Evolutionary conservation across 1,140 invertebrate species (phyloP), one percentile per base, ranked within the genome.

Genomic region (Orchesella cincta): DNA sequence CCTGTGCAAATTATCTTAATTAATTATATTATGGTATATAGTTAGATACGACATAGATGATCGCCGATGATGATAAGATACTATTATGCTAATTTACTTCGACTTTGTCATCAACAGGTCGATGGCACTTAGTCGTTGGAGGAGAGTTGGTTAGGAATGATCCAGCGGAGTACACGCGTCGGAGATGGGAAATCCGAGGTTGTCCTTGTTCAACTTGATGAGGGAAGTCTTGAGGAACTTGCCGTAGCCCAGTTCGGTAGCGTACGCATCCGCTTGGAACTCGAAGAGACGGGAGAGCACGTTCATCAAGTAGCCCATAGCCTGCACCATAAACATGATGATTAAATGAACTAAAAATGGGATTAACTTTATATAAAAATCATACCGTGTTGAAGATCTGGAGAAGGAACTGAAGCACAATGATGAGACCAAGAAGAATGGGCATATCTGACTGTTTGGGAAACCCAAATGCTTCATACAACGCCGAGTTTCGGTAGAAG

Each of bases 251-350:
- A 98, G 86, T 33, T 88, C 87, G 67, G 91, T 91, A 8, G 96
- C 96, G 89, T 97, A 99, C 31, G 88, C 89, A 87, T 99, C 98
- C n/a, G 98, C 98, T 89, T 97, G 91, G 87, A 98, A 99, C 87
- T 99, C 98, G 85, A 93, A 97, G 80, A 84, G 83, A 31, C 91
- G 86, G 57, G 87, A 88, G 26, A 90, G 83, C 2, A 86, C 82
- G n/a, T 87, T 90, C 85, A 90, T 87, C 29, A 87, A 82, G 84
- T 90, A 89, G 1, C 84, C 85, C 54, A 90, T 88, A 1, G 91
- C n/a, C n/a, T n/a, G n/a, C n/a, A n/a, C n/a, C n/a, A n/a, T n/a
- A n/a, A n/a, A n/a, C n/a, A n/a, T n/a, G n/a, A n/a, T n/a, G n/a
- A n/a, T n/a, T n/a, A n/a, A n/a, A n/a, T n/a, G n/a, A n/a, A n/a